Conservation (phyloP, 2,113 vertebrate species). For the Poeciliopsis turrubarensis region DNA sequence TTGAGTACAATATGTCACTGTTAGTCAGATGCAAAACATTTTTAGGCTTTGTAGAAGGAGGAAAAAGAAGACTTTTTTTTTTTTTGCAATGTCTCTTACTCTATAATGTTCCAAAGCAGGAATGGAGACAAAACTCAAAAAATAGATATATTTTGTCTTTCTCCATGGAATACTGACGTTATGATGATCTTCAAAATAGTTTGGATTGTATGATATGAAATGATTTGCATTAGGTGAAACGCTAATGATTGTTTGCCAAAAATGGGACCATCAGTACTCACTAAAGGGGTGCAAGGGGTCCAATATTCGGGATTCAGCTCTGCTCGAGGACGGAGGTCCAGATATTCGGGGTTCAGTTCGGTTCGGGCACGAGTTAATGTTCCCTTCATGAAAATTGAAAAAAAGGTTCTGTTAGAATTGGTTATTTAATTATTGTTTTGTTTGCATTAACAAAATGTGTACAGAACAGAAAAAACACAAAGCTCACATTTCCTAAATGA, state of each 20-base stretch:
- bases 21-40: conserved; percentile 48
- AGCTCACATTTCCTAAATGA: neutral
- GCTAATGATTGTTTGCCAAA: conserved; percentile 42
- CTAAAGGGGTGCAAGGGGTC: conserved; percentile 86
- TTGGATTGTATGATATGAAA: conserved; percentile 31
- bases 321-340: conserved; percentile 84
- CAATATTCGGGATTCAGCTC: conserved; percentile 86
- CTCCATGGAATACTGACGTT: conserved; percentile 23
- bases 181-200: conserved; percentile 29
- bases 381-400: conserved; percentile 77
- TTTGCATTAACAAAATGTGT: conserved; percentile 1
- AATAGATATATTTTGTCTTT: conserved; percentile 13
- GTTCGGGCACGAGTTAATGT: conserved; percentile 83
- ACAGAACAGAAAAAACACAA: neutral
- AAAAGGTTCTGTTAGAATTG: conserved; percentile 58
- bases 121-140: conserved; percentile 31
- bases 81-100: conserved; percentile 20
- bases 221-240: conserved; percentile 32
- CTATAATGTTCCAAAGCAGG: conserved; percentile 8
- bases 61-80: conserved; percentile 13
- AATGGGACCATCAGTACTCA: conserved; percentile 77
- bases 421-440: conserved; percentile 5
- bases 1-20: conserved; percentile 64
- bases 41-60: conserved; percentile 27
- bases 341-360: conserved; percentile 86